These are phyloP conservation scores for Falcaria lacertinaria DNA, from an alignment of 2,888 invertebrate genomes.

Conservation along the genomic window DNA sequence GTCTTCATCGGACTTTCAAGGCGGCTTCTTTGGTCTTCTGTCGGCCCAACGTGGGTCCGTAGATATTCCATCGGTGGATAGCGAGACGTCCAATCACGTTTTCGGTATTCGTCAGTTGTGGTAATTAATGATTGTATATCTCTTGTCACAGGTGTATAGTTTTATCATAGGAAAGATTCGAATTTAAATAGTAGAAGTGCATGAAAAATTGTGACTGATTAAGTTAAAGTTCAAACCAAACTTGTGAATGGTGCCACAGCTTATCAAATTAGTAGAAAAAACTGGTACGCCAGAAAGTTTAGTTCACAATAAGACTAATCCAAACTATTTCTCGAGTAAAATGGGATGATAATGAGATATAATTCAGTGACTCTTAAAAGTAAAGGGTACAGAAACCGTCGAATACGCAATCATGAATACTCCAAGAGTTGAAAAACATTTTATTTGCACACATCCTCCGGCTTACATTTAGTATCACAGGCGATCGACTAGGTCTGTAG, in stretches of 20 bases:
- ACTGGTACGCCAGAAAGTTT: not conserved
- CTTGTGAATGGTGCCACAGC: not conserved
- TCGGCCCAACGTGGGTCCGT: not conserved
- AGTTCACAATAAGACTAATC: not conserved
- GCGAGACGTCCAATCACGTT: not conserved
- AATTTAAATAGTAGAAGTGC: not conserved
- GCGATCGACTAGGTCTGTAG: constrained; percentile 13
- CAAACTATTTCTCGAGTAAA: not conserved
- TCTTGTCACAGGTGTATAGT: not conserved
- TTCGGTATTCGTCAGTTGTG: not conserved
- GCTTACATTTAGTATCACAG: constrained; percentile 64
- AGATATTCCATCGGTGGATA: not conserved
- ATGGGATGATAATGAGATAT: not conserved
- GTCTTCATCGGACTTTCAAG: not conserved
- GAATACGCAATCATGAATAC: constrained; percentile 67
- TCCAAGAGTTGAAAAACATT: constrained; percentile 66
- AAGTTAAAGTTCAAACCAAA: not conserved
- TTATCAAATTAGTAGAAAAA: not conserved
- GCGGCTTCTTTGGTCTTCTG: not conserved
- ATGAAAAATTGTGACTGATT: not conserved
- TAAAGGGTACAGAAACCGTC: constrained; percentile 55
- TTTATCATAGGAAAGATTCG: too few species aligned
- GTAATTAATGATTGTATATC: not conserved
- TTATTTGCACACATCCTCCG: constrained; percentile 62
- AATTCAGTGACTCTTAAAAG: constrained; percentile 21